Evolutionary conservation across 1,140 invertebrate genomes (phyloP).

Genomic region (Epicauta chinensis): DNA sequence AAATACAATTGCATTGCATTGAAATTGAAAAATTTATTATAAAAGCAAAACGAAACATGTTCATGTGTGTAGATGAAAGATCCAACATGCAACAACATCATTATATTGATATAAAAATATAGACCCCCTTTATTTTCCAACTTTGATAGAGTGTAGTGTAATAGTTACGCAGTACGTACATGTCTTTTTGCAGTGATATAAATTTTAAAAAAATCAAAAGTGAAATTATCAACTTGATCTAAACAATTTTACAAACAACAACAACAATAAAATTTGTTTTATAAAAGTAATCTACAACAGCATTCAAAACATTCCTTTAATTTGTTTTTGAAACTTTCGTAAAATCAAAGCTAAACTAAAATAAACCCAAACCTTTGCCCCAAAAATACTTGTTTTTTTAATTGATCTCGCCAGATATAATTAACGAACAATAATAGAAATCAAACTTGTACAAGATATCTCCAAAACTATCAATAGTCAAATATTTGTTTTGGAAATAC

Average conservation of each 20-base stretch:
- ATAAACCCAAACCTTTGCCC: background rate
- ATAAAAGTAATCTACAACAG: no score
- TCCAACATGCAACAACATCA: slow-evolving; percentile 14
- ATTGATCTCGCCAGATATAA: no score
- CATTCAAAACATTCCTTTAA: background rate
- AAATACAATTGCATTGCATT: background rate
- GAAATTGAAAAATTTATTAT: slow-evolving; percentile 11
- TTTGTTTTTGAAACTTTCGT: background rate
- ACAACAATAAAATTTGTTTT: no score
- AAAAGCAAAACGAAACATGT: slow-evolving; percentile 3
- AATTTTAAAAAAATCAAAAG: background rate
- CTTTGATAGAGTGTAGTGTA: slow-evolving; percentile 15
- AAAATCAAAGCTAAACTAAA: background rate
- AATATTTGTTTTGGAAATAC: no score
- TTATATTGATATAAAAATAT: slow-evolving; percentile 2
- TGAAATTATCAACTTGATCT: no score
- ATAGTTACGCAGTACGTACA: slow-evolving; percentile 22
- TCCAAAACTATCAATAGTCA: no score
- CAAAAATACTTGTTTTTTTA: no score
- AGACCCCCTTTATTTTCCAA: slow-evolving; percentile 1
- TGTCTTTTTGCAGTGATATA: slow-evolving; percentile 1
- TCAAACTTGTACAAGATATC: no score
- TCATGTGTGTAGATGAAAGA: slow-evolving; percentile 10
- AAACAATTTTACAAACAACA: no score
- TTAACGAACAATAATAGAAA: no score